Evolutionary conservation across 1,140 invertebrate genomes (phyloP).

Genomic region (Plectus sambesii): DNA sequence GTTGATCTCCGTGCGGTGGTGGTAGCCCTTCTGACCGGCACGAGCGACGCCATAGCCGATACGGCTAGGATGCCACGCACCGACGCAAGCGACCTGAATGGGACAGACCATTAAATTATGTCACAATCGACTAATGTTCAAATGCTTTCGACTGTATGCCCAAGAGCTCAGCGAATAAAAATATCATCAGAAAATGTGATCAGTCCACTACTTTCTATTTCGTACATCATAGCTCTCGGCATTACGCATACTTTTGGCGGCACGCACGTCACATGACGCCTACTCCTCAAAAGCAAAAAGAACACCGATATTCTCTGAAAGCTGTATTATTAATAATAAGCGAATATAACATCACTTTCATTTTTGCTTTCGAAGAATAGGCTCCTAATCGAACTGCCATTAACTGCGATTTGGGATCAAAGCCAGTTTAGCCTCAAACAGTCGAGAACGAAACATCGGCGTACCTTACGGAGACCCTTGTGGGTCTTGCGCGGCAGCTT

Average conservation of each 20-base stretch:
- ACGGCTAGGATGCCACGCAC: conserved; percentile 99
- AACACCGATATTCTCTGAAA: too few species aligned
- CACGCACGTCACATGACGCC: not conserved
- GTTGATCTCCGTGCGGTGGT: conserved; percentile 99
- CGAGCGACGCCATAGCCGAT: conserved; percentile 96
- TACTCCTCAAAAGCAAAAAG: too few species aligned
- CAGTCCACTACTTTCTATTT: conserved; percentile 33
- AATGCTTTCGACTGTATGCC: conserved; percentile 13
- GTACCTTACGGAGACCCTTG: conserved; percentile 91
- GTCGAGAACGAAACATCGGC: not conserved
- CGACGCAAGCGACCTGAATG: conserved; percentile 85
- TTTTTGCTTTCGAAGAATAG: too few species aligned
- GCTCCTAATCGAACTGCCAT: not conserved
- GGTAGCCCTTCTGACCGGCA: conserved; percentile 99
- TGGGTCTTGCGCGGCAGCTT: conserved; percentile 98
- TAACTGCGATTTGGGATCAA: too few species aligned
- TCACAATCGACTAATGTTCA: not conserved
- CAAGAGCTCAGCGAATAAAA: conserved; percentile 19
- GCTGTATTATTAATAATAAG: too few species aligned
- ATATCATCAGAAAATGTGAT: conserved; percentile 18
- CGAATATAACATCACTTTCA: too few species aligned
- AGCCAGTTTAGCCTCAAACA: not conserved
- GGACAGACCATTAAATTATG: too few species aligned
- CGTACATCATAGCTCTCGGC: conserved; percentile 20
- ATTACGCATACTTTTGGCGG: not conserved